Evolutionary conservation across 2,113 vertebrate genomes (phyloP).

Genomic region (Sarotherodon lohbergeri): DNA sequence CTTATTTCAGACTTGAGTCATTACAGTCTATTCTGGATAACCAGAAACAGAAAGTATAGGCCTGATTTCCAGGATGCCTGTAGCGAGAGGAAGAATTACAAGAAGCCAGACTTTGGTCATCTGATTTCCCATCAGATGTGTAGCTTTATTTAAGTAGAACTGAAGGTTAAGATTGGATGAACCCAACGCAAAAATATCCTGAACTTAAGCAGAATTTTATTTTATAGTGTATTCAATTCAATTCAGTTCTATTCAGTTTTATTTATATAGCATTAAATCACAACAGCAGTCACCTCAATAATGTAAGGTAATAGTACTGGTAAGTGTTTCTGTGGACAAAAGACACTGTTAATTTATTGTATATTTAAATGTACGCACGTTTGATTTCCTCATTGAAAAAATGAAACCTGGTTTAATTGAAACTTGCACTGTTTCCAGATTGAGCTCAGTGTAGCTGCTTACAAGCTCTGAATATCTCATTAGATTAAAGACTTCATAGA

Average conservation of each 20-base stretch:
- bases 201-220: neutral
- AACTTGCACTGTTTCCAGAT: neutral
- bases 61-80: neutral
- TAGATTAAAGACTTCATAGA: neutral
- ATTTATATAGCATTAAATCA: neutral
- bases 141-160: neutral
- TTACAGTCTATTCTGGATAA: neutral
- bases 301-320: neutral
- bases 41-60: neutral
- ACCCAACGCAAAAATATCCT: neutral
- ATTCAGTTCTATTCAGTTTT: neutral
- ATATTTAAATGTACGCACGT: neutral
- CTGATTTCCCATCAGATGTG: neutral
- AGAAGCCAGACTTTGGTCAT: neutral
- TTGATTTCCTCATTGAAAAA: neutral
- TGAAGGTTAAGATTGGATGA: neutral
- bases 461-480: conserved; percentile 22
- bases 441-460: neutral
- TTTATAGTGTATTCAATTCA: neutral
- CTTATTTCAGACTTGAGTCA: neutral
- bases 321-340: neutral
- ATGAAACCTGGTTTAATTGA: neutral
- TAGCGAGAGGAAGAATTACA: neutral
- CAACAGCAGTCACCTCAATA: neutral
- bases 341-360: neutral